Base-by-base conservation (phyloP, 2,797 vertebrate species). In the Ctenosaura bakeri region DNA sequence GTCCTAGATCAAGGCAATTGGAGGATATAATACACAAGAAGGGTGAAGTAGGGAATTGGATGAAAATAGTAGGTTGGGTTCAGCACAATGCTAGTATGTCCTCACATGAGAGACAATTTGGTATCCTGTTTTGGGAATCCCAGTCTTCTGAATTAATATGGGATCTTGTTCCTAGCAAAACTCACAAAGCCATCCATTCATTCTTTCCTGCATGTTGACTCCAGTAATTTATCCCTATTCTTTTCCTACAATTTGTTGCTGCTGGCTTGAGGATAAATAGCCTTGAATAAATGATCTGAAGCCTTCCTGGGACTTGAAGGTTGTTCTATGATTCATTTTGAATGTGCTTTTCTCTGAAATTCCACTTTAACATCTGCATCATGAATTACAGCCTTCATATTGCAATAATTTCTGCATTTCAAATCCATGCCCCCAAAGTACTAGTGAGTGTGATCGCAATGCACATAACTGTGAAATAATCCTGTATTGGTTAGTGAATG, bases 281-380 rank as follows among this genome's bases (percentile, higher is more conserved):
- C 18, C 83, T 92, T 88, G 64, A 81, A 54, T 88, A 93, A 89
- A 0, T 1, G 16, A 88, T 74, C 84, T 81, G 14, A 77, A 88
- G 24, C 50, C 50, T 8, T 88, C 42, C 85, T 22, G 0, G 9
- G 54, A 80, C 64, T 0, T 90, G 76, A 90, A 94, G 83, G 91
- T 90, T 78, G 79, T 88, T 26, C 52, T 35, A 26, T 35, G 50
- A 86, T 32, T 83, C 54, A 52, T 6, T 62, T 52, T 42, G 83
- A 90, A 90, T 50, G 54, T 29, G 88, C 18, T 88, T 92, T 91
- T 90, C 79, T 46, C 89, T 89, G 82, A 9, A 1, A 89, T 90
- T 89, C 35, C 74, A 18, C 81, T 62, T 71, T 35, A 92, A 76
- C 38, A 10, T 78, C 79, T 90, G 73, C 87, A 54, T 46, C 85